Evolutionary conservation across 2,888 invertebrate genomes (phyloP), one percentile per base, ranked within the genome.

Genomic region (Leucania comma): DNA sequence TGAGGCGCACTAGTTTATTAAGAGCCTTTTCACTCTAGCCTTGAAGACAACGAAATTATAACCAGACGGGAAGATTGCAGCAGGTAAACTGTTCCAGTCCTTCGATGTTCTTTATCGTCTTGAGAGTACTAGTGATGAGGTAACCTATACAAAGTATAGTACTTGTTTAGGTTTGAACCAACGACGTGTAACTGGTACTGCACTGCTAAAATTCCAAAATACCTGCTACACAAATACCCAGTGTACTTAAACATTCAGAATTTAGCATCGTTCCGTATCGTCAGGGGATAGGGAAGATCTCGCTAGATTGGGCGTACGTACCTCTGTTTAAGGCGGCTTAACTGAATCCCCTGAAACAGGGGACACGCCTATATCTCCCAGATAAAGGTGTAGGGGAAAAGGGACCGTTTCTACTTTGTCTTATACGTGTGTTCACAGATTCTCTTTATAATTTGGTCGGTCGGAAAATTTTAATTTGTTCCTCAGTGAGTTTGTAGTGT

Each of bases 321-420:
- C 86, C 85, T 86, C 83, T 82, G 86, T 87, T 89, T 87, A 90
- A 85, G 85, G 83, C 77, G 80, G 90, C 88, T 90, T 88, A 88
- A 75, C 76, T 35, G 74, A 77, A 85, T 83, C 86, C 80, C 73
- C 75, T 61, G 77, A 48, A 81, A 72, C 77, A 76, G 66, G 78
- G 82, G 82, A 66, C 80, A 63, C 57, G 78, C 68, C 73, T 78
- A 78, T 77, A 75, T 81, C 72, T 57, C 61, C 73, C 70, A 72
- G 79, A 81, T 85, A 83, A 81, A 85, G 73, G 72, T 75, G 56
- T 51, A 46, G 53, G 81, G 77, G 53, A 68, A 26, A 50, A 75
- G 60, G 50, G 78, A 50, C 50, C 57, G 50, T 72, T 76, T 61
- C 72, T 80, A 75, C 73, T 77, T 75, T 70, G 64, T 66, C 64